Conservation (phyloP, 2,888 invertebrate species). For the Horisme vitalbata region DNA sequence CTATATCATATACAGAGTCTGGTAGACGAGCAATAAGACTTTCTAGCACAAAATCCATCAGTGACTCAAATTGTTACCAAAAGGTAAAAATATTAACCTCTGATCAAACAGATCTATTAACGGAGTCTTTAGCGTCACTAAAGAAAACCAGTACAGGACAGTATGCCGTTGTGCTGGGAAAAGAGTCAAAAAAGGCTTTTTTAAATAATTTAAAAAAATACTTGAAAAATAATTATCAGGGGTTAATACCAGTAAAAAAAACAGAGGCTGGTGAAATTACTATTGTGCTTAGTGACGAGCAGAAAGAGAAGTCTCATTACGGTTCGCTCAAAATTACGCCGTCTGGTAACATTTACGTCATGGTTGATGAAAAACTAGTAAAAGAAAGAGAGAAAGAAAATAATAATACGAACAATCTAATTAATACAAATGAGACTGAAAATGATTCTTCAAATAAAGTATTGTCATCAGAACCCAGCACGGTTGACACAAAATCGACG, state of each 20-base stretch:
- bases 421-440: background rate
- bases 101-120: conserved; percentile 33
- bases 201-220: conserved; percentile 50
- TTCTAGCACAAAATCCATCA: conserved; percentile 38
- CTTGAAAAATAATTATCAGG: conserved; percentile 40
- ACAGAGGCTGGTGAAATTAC: conserved; percentile 50
- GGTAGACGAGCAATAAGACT: conserved; percentile 21
- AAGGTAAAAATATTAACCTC: conserved; percentile 38
- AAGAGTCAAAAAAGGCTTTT: conserved; percentile 51
- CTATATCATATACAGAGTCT: conserved; percentile 24
- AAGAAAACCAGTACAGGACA: conserved; percentile 51
- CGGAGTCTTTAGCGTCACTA: conserved; percentile 38
- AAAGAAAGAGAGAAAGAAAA: conserved; percentile 30
- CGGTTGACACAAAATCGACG: conserved; percentile 9
- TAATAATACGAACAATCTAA: no score
- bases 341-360: conserved; percentile 56
- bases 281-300: conserved; percentile 42
- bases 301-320: conserved; percentile 33
- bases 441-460: no score
- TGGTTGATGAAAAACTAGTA: conserved; percentile 43
- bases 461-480: background rate
- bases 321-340: conserved; percentile 55
- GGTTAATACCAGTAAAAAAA: conserved; percentile 45
- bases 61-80: conserved; percentile 48
- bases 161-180: conserved; percentile 49